These are phyloP conservation scores for Eptesicus fuscus DNA, from an alignment of 2,113 vertebrate species.

Conservation along the genomic window DNA sequence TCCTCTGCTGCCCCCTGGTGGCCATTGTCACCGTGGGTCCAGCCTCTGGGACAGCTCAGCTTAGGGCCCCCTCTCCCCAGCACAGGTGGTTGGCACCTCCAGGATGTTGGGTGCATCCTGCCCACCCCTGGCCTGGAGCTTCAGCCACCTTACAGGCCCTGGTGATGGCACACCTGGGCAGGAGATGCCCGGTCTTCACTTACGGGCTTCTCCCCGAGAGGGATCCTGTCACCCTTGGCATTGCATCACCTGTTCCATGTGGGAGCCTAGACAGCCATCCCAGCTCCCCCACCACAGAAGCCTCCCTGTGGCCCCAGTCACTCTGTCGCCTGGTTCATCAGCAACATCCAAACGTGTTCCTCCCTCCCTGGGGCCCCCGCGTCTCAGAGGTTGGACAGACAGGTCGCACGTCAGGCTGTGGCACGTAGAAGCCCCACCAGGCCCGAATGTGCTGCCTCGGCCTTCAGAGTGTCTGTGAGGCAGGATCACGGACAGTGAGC, in stretches of 20 bases:
- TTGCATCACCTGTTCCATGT: not conserved
- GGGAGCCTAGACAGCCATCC: not conserved
- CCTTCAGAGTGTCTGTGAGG: not conserved
- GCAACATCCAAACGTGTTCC: not conserved
- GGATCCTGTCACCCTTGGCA: not conserved
- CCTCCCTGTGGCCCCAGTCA: not conserved
- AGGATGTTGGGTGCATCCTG: not conserved
- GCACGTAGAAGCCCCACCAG: not conserved
- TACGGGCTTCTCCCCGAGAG: not conserved
- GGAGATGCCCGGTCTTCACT: not conserved
- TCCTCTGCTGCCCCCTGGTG: conserved; percentile 43
- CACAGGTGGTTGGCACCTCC: not conserved
- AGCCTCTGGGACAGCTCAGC: not conserved
- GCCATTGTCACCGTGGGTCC: not conserved
- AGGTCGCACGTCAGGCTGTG: no score
- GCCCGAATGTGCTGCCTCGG: accelerated
- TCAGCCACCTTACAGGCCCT: not conserved
- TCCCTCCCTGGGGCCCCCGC: not conserved
- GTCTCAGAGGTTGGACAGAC: not conserved
- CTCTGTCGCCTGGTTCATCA: not conserved
- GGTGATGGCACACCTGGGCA: not conserved
- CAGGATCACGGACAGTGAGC: not conserved
- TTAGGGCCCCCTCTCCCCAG: no score
- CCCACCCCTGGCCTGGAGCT: not conserved
- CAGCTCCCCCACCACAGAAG: not conserved